A percentile compares a stretch with the other conserved stretches of the same genome.
These are phyloP conservation scores for Lasioglossum leucozonium DNA, from an alignment of 2,888 invertebrate genomes.

Conservation along the genomic window DNA sequence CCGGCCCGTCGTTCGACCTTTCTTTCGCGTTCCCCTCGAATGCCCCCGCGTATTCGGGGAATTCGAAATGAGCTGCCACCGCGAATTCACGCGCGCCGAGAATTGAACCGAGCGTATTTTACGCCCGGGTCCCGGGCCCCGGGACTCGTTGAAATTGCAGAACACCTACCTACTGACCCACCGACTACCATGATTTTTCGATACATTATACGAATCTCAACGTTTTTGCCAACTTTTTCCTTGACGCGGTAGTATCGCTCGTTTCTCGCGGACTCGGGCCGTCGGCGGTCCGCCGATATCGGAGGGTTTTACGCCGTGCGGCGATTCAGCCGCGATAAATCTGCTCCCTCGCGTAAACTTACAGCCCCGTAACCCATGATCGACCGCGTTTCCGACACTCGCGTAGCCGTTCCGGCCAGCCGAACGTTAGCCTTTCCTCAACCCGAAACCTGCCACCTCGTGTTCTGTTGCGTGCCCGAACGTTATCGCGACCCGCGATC, in stretches of 20 bases:
- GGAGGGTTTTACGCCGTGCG: conserved; percentile 58
- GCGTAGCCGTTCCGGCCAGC: neutral
- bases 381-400: conserved; percentile 32
- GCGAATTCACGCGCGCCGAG: conserved; percentile 71
- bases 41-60: conserved; percentile 80
- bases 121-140: conserved; percentile 55
- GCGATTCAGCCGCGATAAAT: conserved; percentile 58
- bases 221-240: neutral
- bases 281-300: conserved; percentile 64
- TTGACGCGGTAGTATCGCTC: too few relatives aligned
- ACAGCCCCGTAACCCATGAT: conserved; percentile 50
- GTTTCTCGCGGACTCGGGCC: neutral
- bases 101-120: conserved; percentile 71
- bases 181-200: neutral
- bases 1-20: conserved; percentile 32
- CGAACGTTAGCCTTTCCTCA: conserved; percentile 10
- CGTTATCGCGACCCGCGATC: neutral
- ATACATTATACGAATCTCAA: neutral
- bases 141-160: neutral
- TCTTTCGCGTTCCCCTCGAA: conserved; percentile 61
- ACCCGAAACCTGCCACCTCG: neutral
- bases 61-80: conserved; percentile 81
- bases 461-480: neutral
- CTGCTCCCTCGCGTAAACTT: conserved; percentile 47
- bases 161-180: neutral